A percentile compares a stretch with the other conserved stretches of the same genome.
phyloP scores from a whole-genome alignment of 1,140 invertebrate genomes.

The Geopemphigus sp. region DNA sequence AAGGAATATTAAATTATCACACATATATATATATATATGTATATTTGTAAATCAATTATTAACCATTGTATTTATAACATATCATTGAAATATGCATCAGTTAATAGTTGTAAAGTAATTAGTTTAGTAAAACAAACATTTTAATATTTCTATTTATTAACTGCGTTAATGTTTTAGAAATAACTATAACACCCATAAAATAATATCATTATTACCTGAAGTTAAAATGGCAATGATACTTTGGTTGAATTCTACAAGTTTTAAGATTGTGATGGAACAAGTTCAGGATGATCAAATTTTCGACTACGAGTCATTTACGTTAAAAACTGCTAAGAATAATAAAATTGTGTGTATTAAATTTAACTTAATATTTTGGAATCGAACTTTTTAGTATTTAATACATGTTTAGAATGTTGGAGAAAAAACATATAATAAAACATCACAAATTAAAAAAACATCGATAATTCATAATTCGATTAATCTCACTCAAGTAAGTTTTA shows the following conservation, averaged over 20 bases:
- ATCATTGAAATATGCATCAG: not conserved
- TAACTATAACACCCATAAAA: not conserved
- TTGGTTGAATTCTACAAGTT: not conserved
- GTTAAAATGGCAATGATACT: slow-evolving; percentile 3
- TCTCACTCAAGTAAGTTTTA: not conserved
- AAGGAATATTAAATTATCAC: no score
- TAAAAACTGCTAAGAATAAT: not conserved
- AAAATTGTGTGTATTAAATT: not conserved
- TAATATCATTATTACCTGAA: not conserved
- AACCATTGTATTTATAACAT: not conserved
- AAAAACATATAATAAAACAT: no score
- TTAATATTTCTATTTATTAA: not conserved
- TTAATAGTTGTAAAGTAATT: not conserved
- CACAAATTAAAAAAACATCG: not conserved
- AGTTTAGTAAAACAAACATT: not conserved
- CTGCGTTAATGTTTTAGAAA: not conserved
- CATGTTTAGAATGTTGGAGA: not conserved
- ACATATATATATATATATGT: no score
- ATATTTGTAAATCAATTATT: not conserved
- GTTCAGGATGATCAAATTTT: not conserved
- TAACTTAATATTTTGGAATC: not conserved
- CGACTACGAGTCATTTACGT: not conserved
- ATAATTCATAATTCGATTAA: not conserved
- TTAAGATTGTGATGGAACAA: not conserved
- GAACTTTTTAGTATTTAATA: no score